These are phyloP conservation scores for Sussaba pulchella DNA, from an alignment of 2,888 invertebrate genomes.

Conservation along the genomic window DNA sequence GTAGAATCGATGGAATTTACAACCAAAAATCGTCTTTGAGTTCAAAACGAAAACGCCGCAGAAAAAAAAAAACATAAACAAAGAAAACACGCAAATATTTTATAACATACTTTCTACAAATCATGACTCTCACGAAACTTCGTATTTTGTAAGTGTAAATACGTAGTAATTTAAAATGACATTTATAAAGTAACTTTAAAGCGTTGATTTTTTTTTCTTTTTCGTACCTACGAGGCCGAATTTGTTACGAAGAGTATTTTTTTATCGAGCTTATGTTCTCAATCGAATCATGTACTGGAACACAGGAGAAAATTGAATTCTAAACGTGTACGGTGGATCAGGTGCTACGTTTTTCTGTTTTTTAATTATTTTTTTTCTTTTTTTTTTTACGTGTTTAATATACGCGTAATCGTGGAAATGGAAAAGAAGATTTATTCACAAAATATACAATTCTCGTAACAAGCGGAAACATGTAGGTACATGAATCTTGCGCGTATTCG, in stretches of 20 bases:
- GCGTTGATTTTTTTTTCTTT: conserved; percentile 9
- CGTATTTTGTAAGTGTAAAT: conserved; percentile 62
- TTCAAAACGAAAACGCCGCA: conserved; percentile 29
- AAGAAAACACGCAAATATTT: conserved; percentile 22
- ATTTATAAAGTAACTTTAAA: conserved; percentile 56
- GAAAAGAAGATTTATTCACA: conserved; percentile 73
- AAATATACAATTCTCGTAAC: conserved; percentile 69
- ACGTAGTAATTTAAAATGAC: conserved; percentile 45
- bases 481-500: conserved; percentile 41
- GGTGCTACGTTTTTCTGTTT: too few species aligned
- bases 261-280: conserved; percentile 43
- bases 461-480: conserved; percentile 51
- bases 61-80: background rate
- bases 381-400: background rate
- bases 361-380: too few species aligned
- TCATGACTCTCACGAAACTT: conserved; percentile 37
- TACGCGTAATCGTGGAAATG: conserved; percentile 35
- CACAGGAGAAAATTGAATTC: background rate
- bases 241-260: conserved; percentile 57
- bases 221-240: conserved; percentile 50
- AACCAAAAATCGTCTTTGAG: conserved; percentile 46
- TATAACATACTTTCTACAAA: conserved; percentile 62
- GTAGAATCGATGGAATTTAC: conserved; percentile 19
- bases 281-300: conserved; percentile 24
- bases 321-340: conserved; percentile 10